A percentile compares a stretch with the other conserved stretches of the same genome.
Conservation (phyloP, 2,888 invertebrate species). For the Oegoconia quadripuncta region DNA sequence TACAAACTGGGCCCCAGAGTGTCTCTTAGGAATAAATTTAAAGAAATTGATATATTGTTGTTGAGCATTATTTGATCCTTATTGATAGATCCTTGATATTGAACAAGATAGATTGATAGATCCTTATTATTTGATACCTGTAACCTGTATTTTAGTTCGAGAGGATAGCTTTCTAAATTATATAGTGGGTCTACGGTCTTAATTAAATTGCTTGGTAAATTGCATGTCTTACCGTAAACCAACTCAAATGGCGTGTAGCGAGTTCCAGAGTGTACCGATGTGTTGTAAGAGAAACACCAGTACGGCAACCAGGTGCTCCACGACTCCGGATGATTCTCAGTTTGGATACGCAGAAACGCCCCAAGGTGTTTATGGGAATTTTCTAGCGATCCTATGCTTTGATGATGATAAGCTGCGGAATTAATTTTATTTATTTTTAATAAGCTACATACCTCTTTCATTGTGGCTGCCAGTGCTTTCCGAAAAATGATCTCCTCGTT, state of each 20-base stretch:
- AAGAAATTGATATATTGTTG: too few relatives aligned
- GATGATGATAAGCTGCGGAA: slow-evolving; percentile 21
- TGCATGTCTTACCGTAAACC: slow-evolving; percentile 11
- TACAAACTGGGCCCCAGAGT: too few relatives aligned
- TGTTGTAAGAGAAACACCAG: slow-evolving; percentile 14
- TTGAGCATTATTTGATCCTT: too few relatives aligned
- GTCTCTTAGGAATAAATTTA: too few relatives aligned
- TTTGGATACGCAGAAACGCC: slow-evolving; percentile 15
- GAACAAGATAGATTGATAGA: too few relatives aligned
- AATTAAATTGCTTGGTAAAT: slow-evolving; percentile 4
- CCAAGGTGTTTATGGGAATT: slow-evolving; percentile 12
- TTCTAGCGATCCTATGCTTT: slow-evolving; percentile 10
- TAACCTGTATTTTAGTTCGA: too few relatives aligned
- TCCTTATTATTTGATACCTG: too few relatives aligned
- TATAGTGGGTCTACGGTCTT: slow-evolving; percentile 5
- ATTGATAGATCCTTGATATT: too few relatives aligned
- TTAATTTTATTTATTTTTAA: slow-evolving; percentile 17
- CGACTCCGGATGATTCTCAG: slow-evolving; percentile 10
- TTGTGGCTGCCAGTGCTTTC: not conserved
- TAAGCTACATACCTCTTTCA: slow-evolving; percentile 15
- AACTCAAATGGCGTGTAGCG: slow-evolving; percentile 12
- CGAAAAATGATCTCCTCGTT: too few relatives aligned
- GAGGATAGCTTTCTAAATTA: too few relatives aligned
- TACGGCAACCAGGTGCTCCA: slow-evolving; percentile 15
- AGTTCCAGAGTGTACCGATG: slow-evolving; percentile 11